phyloP scores from a whole-genome alignment of 2,888 invertebrate genomes.

The Operophtera brumata region DNA sequence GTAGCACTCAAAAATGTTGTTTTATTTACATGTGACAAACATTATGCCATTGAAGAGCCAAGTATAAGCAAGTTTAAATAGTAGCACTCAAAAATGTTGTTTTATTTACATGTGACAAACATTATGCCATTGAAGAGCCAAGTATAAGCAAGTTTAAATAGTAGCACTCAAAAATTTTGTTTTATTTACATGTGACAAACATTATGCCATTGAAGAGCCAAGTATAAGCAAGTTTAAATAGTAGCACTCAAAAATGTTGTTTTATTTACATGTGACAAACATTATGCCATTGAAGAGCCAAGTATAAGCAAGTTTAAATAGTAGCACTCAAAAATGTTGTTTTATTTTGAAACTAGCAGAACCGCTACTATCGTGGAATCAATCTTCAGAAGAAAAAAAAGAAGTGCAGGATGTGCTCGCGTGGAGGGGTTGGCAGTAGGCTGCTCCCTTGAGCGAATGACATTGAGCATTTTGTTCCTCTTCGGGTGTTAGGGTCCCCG shows the following conservation, averaged over 20 bases:
- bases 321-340: conserved; percentile 33
- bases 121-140: conserved; percentile 83
- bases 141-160: conserved; percentile 49
- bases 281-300: conserved; percentile 83
- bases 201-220: conserved; percentile 83
- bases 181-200: conserved; percentile 84
- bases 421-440: too few species aligned
- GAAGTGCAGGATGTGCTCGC: too few species aligned
- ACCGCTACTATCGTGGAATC: too few species aligned
- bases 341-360: neutral
- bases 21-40: conserved; percentile 84
- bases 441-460: too few species aligned
- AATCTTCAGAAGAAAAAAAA: too few species aligned
- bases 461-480: too few species aligned
- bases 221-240: conserved; percentile 49
- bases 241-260: conserved; percentile 33
- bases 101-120: conserved; percentile 84
- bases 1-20: conserved; percentile 33
- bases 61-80: conserved; percentile 49
- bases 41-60: conserved; percentile 83
- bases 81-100: conserved; percentile 33
- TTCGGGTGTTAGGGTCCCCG: too few species aligned
- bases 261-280: conserved; percentile 84
- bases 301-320: conserved; percentile 49
- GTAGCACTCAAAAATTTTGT: conserved; percentile 33